phyloP scores from a whole-genome alignment of 2,113 vertebrate genomes.

The Gallinago media region DNA sequence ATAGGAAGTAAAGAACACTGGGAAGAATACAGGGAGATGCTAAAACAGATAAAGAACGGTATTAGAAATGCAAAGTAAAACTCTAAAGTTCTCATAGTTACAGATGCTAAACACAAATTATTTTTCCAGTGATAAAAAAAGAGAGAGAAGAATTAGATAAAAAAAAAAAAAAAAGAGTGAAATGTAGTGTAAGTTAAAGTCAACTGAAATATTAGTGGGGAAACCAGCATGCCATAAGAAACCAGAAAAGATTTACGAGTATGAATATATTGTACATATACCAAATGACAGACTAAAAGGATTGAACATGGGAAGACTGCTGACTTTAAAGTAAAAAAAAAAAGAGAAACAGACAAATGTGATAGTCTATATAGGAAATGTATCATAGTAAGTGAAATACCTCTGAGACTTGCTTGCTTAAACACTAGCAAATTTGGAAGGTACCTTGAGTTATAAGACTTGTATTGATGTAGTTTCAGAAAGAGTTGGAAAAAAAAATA shows the following conservation, averaged over 20 bases:
- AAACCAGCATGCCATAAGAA: neutral
- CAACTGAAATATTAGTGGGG: neutral
- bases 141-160: neutral
- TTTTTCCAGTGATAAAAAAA: neutral
- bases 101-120: slow-evolving; percentile 44
- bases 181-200: neutral
- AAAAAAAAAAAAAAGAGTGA: neutral
- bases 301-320: neutral
- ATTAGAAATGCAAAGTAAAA: slow-evolving; percentile 58
- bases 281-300: neutral
- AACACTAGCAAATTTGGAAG: neutral
- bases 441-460: neutral
- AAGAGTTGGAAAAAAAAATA: neutral
- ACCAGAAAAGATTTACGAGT: neutral
- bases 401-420: neutral
- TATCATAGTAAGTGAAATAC: neutral
- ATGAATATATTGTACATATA: neutral
- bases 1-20: slow-evolving; percentile 67
- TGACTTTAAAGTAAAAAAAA: neutral
- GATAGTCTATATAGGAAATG: neutral
- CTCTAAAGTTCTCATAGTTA: slow-evolving; percentile 36
- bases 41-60: slow-evolving; percentile 59
- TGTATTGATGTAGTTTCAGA: neutral
- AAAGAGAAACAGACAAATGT: neutral
- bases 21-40: slow-evolving; percentile 66